Evolutionary conservation across 2,113 vertebrate genomes (phyloP), one percentile per base, ranked within the genome.

Genomic region (Gambusia holbrooki): DNA sequence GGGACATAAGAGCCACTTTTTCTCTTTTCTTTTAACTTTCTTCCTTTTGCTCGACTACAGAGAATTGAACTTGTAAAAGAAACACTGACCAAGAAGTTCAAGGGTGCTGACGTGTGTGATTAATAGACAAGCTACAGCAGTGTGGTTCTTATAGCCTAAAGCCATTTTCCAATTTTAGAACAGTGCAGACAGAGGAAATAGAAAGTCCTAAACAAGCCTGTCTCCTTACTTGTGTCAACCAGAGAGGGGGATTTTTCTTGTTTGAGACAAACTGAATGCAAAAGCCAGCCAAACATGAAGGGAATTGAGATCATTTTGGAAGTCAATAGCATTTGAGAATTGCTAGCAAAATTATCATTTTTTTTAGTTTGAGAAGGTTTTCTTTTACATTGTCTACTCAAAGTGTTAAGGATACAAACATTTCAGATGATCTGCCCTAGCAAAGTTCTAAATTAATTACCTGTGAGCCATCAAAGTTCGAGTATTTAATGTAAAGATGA

Each of bases 141-240:
- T 27, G 14, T 29, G 33, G 9, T 33, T 2, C 58, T 61, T 62
- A 14, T 42, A 11, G 13, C 13, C 22, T 40, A 14, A 40, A 7
- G 25, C 13, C 67, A 45, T 68, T 71, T 66, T 28, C 62, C 12
- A 33, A 15, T 2, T 78, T 77, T 69, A 65, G 37, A n/a, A 48
- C 35, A 2, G 17, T 29, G 61, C 42, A 30, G 42, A 22, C 60
- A 30, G 28, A 51, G 45, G 45, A 51, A 54, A 30, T n/a, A 25
- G 67, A 12, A 69, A 19, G 45, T 25, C 11, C 67, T 32, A 11
- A 32, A 51, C 65, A 74, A 66, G 29, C 22, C 4, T 67, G 40
- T 28, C 54, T 66, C 17, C 68, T 33, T 5, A 32, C 5, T 45
- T 19, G 25, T 15, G 1, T 71, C 54, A n/a, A 29, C 30, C 2